phyloP scores from a whole-genome alignment of 2,888 invertebrate species.

The Harpalus rubripes region DNA sequence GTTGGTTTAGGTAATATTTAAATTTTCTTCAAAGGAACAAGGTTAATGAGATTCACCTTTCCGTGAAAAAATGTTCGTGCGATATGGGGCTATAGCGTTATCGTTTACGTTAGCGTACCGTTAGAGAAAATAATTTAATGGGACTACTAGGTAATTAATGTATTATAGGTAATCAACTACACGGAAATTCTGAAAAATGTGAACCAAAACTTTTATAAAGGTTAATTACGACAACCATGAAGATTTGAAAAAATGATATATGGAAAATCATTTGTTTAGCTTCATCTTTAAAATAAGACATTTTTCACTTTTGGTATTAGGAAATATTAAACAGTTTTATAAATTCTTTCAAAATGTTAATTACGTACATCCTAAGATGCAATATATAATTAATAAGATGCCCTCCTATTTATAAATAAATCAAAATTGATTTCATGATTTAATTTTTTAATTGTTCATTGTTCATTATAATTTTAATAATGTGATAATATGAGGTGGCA shows the following conservation, averaged over 20 bases:
- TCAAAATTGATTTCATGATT: no score
- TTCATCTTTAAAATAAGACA: constrained; percentile 3
- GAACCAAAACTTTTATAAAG: neutral
- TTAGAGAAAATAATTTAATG: constrained; percentile 35
- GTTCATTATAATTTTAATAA: no score
- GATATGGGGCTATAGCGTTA: constrained; percentile 1
- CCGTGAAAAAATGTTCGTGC: constrained; percentile 34
- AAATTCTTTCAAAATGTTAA: neutral
- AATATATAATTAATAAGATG: no score
- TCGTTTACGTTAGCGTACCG: neutral
- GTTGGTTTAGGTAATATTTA: constrained; percentile 49
- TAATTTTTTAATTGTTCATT: no score
- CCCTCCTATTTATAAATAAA: no score
- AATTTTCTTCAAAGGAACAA: constrained; percentile 14
- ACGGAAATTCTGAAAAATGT: constrained; percentile 13
- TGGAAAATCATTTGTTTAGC: constrained; percentile 2
- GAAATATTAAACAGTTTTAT: neutral
- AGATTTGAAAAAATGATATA: neutral
- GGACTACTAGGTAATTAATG: constrained; percentile 27
- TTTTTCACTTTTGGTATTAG: neutral
- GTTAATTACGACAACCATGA: constrained; percentile 5
- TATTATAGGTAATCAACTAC: constrained; percentile 14
- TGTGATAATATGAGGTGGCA: no score
- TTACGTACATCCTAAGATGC: neutral
- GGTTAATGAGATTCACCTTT: constrained; percentile 54